Base-by-base conservation (phyloP, 2,888 invertebrate genomes). In the Clostera curtula region DNA sequence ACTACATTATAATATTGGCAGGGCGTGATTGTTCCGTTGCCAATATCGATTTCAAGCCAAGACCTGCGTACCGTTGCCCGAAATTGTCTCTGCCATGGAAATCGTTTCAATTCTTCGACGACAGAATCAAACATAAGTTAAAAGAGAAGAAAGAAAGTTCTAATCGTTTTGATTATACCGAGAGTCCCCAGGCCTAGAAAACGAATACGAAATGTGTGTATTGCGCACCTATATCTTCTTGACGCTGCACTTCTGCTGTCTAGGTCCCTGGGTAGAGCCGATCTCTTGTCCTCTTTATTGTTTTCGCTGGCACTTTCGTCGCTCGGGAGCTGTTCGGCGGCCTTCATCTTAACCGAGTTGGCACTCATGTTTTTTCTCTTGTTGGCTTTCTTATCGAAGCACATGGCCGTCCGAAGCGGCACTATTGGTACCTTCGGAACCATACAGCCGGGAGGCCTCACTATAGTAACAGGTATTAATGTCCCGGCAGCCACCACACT, bases 231-330 rank as follows among this genome's bases (percentile, higher is more conserved):
- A 23, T 71, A 71, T 52, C 71, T 42, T 27, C 62, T 70, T 0
- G 82, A 77, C 2, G 80, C 80, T 0, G 76, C 80, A 3, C 63
- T 61, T 24, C 66, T 52, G 8, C 63, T 63, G 10, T 69, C 63
- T 17, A 65, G 36, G 4, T 59, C 55, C 12, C 36, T 36, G 2
- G 38, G 1, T 29, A 15, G 20, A 30, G 19, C 36, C 21, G 18
- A 31, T 12, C 24, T 40, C 3, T 24, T 29, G 4, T 18, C 19
- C 12, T 20, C 23, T 4, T 16, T 35, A 24, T 29, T 29, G 10
- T 17, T 21, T 24, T 21, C 9, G 0, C 24, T 1, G 1, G 21
- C 33, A 4, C 10, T 25, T 18, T 10, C 24, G 22, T 14, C 31
- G 28, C 27, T 32, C 19, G 20, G 32, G 3, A 34, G 27, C n/a